These are phyloP conservation scores for Streptopelia turtur DNA, from an alignment of 2,797 vertebrate genomes.

Conservation along the genomic window DNA sequence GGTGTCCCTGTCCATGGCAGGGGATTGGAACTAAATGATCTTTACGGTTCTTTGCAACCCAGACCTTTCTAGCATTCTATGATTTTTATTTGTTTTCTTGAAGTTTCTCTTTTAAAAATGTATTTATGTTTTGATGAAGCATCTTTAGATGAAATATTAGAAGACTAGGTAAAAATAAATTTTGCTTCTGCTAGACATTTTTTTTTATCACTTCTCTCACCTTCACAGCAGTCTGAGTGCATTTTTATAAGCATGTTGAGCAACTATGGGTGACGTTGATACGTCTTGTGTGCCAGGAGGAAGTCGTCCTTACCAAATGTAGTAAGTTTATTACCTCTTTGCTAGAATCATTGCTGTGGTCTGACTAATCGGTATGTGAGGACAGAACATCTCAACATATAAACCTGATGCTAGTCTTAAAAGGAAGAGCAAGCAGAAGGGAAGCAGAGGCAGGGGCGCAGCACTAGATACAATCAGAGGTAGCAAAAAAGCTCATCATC, in stretches of 20 bases:
- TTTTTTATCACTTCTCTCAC: neutral
- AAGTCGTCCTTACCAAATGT: neutral
- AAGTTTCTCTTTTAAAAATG: neutral
- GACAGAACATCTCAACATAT: neutral
- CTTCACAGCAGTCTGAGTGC: neutral
- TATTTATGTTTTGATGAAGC: neutral
- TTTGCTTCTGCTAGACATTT: neutral
- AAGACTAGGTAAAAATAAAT: neutral
- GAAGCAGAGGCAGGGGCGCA: rapidly evolving
- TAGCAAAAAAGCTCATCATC: neutral
- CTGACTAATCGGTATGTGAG: neutral
- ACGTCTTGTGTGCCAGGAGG: neutral
- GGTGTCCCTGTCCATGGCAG: too few relatives aligned
- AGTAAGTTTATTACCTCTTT: neutral
- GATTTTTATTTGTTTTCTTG: neutral
- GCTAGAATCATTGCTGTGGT: neutral
- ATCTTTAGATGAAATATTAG: neutral
- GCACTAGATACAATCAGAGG: neutral
- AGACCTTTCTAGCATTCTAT: too few relatives aligned
- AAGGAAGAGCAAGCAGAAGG: neutral
- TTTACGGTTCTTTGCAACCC: too few relatives aligned
- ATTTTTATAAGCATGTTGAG: neutral
- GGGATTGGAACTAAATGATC: too few relatives aligned
- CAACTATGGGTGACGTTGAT: neutral
- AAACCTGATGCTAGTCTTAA: neutral